Evolutionary conservation across 2,888 invertebrate species (phyloP).

Genomic region (Deladenus siricidicola): DNA sequence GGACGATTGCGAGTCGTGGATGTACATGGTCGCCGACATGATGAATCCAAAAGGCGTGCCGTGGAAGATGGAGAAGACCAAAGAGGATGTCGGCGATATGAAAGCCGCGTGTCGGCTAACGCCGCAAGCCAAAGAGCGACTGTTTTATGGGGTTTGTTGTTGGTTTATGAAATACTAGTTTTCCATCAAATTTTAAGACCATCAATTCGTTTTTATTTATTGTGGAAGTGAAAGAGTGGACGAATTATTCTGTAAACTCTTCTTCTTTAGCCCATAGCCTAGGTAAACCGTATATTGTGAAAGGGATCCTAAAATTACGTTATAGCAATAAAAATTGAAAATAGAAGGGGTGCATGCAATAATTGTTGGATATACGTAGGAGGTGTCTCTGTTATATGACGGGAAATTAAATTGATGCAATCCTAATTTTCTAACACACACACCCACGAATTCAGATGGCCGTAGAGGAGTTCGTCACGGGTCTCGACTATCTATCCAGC

Average conservation of each 20-base stretch:
- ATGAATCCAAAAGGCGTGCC: slow-evolving; percentile 12
- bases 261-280: no score
- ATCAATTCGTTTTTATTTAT: no score
- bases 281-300: no score
- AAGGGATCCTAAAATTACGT: no score
- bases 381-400: no score
- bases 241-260: no score
- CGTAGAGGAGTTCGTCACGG: slow-evolving; percentile 27
- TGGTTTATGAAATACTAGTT: not conserved
- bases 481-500: slow-evolving; percentile 38
- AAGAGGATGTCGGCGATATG: slow-evolving; percentile 4
- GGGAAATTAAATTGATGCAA: no score
- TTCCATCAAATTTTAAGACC: no score
- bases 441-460: slow-evolving; percentile 24
- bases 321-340: no score
- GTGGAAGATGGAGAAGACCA: slow-evolving; percentile 9
- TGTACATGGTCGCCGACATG: slow-evolving; percentile 33
- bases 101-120: not conserved
- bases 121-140: not conserved
- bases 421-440: not conserved
- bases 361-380: no score
- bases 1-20: slow-evolving; percentile 44
- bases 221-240: no score
- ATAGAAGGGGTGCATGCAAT: no score
- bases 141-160: not conserved